A percentile compares a stretch with the other conserved stretches of the same genome.
Conservation (phyloP, 2,797 vertebrate species). For the Zalophus californianus region DNA sequence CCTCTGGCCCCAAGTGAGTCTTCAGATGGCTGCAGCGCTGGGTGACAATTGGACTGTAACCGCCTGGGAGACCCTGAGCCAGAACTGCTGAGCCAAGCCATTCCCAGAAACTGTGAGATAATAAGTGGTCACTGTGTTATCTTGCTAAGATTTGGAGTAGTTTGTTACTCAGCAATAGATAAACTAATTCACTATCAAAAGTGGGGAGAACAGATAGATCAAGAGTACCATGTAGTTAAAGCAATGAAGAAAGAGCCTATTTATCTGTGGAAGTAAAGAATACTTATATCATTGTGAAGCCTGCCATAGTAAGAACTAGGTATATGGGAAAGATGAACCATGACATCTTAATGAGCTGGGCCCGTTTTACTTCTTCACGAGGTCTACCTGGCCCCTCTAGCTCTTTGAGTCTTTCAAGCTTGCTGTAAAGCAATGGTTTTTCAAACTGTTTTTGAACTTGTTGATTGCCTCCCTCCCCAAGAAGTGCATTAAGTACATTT, state of each 20-base stretch:
- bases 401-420: not conserved
- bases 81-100: not conserved
- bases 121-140: not conserved
- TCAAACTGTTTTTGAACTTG: not conserved
- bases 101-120: not conserved
- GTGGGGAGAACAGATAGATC: not conserved
- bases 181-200: not conserved
- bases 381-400: not conserved
- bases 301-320: not conserved
- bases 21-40: not conserved
- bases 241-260: not conserved
- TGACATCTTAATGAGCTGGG: not conserved
- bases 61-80: not conserved
- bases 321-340: not conserved
- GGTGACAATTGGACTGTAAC: not conserved
- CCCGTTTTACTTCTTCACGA: not conserved
- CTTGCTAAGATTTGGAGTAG: not conserved
- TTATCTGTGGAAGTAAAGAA: not conserved
- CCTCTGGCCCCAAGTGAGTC: not conserved
- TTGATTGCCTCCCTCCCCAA: not conserved
- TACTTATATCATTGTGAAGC: not conserved
- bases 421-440: slow-evolving; percentile 2
- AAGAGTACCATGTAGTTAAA: not conserved
- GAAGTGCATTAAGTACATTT: not conserved
- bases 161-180: not conserved